These are phyloP conservation scores for Emydocephalus ijimae DNA, from an alignment of 2,113 vertebrate species.

Conservation along the genomic window DNA sequence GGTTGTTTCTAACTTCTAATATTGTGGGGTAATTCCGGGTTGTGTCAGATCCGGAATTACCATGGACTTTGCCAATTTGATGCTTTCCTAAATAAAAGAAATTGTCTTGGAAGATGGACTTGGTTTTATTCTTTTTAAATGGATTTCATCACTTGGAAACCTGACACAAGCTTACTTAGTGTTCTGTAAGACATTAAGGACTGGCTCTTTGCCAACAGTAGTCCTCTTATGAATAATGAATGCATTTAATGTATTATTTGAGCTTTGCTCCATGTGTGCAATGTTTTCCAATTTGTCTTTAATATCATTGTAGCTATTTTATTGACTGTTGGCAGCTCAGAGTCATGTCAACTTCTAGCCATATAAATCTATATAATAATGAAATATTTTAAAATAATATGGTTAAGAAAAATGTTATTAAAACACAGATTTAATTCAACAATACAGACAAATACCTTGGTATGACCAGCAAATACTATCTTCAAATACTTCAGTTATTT, in stretches of 20 bases:
- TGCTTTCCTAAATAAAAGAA: too few relatives aligned
- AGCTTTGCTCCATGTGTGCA: background rate
- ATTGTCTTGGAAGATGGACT: too few relatives aligned
- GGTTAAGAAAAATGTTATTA: background rate
- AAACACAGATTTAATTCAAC: background rate
- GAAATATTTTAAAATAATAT: background rate
- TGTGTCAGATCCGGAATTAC: too few relatives aligned
- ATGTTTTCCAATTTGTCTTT: background rate
- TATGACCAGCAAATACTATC: conserved; percentile 67
- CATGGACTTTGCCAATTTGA: too few relatives aligned
- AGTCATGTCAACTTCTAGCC: background rate
- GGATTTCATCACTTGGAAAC: too few relatives aligned
- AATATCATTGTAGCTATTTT: background rate
- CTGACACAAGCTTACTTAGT: background rate
- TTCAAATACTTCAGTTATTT: conserved; percentile 75
- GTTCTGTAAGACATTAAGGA: background rate
- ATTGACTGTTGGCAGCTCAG: background rate
- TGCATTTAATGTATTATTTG: background rate
- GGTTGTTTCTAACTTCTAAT: too few relatives aligned
- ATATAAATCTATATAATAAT: background rate
- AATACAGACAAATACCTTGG: conserved; percentile 74
- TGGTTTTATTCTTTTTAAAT: too few relatives aligned
- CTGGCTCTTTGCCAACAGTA: background rate
- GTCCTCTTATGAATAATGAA: background rate
- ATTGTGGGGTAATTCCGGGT: too few relatives aligned